Conservation (phyloP, 2,113 vertebrate genomes). For the Zosterops hypoxanthus region DNA sequence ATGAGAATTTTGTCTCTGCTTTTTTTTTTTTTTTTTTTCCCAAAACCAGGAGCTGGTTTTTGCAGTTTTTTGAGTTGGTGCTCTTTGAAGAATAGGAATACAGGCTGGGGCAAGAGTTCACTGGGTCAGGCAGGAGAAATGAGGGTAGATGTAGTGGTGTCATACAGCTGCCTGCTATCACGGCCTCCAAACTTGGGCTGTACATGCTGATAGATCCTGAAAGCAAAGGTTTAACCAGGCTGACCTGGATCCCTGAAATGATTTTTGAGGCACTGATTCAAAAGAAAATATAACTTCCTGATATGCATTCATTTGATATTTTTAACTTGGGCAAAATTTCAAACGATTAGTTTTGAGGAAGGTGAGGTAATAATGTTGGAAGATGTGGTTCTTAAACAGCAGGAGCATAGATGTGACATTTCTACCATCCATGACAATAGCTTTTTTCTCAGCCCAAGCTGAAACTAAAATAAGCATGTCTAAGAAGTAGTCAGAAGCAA, state of each 20-base stretch:
- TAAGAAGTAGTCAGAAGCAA: neutral
- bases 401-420: neutral
- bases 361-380: neutral
- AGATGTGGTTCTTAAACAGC: neutral
- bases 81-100: neutral
- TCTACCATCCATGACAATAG: neutral
- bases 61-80: neutral
- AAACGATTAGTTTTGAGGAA: neutral
- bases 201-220: fast-evolving
- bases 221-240: neutral
- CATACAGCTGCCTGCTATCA: neutral
- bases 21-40: neutral
- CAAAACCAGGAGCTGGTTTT: neutral
- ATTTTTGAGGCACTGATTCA: neutral
- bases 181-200: neutral
- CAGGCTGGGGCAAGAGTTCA: neutral
- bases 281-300: neutral
- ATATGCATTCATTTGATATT: neutral
- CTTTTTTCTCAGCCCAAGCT: neutral
- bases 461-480: neutral
- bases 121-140: neutral
- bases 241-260: neutral
- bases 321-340: neutral
- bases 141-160: no score
- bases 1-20: neutral